phyloP scores from a whole-genome alignment of 30 jellyfish, hydroid and myxozoan genomes.

The Aurelia aurita complex sp. Pacific region DNA sequence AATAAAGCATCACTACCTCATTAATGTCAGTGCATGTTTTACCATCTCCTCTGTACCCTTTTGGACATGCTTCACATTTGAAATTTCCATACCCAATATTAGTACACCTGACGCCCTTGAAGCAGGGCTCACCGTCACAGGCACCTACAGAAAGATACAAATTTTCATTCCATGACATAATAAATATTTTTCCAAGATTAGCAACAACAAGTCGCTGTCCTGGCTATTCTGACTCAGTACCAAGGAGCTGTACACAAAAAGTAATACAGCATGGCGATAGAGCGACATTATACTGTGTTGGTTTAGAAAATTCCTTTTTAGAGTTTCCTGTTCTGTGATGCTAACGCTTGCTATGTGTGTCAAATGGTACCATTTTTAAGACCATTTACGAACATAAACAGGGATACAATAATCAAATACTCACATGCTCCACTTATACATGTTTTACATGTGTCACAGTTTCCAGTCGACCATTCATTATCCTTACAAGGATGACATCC shows the following conservation, averaged over 20 bases:
- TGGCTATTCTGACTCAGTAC: no score
- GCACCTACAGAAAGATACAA: constrained; percentile 65
- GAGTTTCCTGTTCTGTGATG: no score
- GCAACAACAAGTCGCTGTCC: no score
- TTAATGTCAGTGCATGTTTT: constrained; percentile 72
- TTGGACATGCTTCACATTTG: constrained; percentile 91
- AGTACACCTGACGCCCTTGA: constrained; percentile 77
- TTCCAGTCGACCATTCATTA: constrained; percentile 88
- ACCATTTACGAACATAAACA: no score
- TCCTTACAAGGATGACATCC: constrained; percentile 81
- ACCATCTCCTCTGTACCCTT: constrained; percentile 91
- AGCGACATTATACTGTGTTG: no score
- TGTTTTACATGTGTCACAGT: constrained; percentile 71
- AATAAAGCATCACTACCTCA: constrained; percentile 54
- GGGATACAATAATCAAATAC: constrained; percentile 11
- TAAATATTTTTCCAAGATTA: neutral
- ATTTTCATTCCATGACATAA: neutral
- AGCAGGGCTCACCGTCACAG: constrained; percentile 89
- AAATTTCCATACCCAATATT: constrained; percentile 67
- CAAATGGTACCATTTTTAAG: no score
- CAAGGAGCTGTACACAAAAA: no score
- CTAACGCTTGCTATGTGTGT: no score
- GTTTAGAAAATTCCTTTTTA: no score
- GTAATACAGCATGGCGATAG: no score
- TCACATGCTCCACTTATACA: constrained; percentile 85